phyloP scores from a whole-genome alignment of 1,140 invertebrate species.

The Drosophila suzukii region DNA sequence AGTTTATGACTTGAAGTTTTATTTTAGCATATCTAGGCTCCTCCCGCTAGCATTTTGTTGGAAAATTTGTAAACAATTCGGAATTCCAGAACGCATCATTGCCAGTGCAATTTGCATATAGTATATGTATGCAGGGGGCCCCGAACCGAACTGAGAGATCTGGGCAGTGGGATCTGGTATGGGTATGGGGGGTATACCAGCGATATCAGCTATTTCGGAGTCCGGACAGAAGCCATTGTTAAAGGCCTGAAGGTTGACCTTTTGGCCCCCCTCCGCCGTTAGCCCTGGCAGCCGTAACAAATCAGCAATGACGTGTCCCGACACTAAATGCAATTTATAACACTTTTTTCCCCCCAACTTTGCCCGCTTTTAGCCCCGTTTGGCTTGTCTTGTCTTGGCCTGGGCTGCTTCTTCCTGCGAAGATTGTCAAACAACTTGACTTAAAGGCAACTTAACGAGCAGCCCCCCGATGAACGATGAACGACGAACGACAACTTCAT shows the following conservation, averaged over 20 bases:
- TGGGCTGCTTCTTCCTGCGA: slow-evolving; percentile 4
- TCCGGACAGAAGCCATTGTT: slow-evolving; percentile 34
- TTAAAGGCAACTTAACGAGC: slow-evolving; percentile 78
- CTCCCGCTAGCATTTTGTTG: slow-evolving; percentile 63
- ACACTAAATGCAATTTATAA: slow-evolving; percentile 83
- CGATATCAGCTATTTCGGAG: not conserved
- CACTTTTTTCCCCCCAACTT: slow-evolving; percentile 47
- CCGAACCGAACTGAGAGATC: not conserved
- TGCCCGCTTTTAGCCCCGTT: not conserved
- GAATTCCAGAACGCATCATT: slow-evolving; percentile 54
- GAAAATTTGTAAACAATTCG: slow-evolving; percentile 82
- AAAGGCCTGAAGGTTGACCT: slow-evolving; percentile 54
- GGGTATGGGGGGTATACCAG: too few relatives aligned
- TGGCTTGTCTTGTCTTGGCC: not conserved
- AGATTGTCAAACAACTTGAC: slow-evolving; percentile 81
- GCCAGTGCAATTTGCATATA: slow-evolving; percentile 60
- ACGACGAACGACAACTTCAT: slow-evolving; percentile 54
- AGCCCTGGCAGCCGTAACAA: slow-evolving; percentile 70
- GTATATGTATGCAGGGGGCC: slow-evolving; percentile 18
- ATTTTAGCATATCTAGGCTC: slow-evolving; percentile 78
- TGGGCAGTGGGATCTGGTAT: not conserved
- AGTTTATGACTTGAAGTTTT: slow-evolving; percentile 79
- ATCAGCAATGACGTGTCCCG: slow-evolving; percentile 76
- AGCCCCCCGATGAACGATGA: slow-evolving; percentile 61
- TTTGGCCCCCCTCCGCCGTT: slow-evolving; percentile 37